A percentile compares a stretch with the other conserved stretches of the same genome.
Conservation (phyloP, 2,797 vertebrate species). For the Cheirogaleus major region DNA sequence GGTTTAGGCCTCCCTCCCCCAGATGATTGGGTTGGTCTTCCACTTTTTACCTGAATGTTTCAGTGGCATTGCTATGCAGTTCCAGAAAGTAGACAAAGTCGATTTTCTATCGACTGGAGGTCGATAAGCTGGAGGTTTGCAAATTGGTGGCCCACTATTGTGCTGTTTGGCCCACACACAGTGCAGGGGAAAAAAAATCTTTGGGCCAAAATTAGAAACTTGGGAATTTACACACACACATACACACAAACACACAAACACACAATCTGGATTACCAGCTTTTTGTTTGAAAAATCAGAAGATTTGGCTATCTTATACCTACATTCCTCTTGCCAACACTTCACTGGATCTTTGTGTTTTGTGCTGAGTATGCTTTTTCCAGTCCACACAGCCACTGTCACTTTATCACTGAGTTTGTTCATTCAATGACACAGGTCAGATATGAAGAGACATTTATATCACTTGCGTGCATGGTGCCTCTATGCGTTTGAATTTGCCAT, state of each 20-base stretch:
- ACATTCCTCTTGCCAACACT: not conserved
- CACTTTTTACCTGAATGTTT: not conserved
- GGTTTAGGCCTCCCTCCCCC: not conserved
- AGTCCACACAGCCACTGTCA: not conserved
- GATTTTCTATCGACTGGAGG: not conserved
- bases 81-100: conserved; percentile 36
- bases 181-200: not conserved
- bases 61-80: not conserved
- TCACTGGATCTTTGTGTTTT: not conserved
- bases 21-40: not conserved
- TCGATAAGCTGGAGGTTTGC: not conserved
- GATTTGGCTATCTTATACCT: not conserved
- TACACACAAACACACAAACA: not conserved
- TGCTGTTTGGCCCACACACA: not conserved
- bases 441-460: conserved; percentile 16
- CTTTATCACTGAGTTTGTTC: not conserved
- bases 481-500: conserved; percentile 23
- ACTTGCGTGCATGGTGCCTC: not conserved
- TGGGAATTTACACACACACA: not conserved
- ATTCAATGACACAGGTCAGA: not conserved
- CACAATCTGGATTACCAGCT: not conserved
- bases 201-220: conserved; percentile 22
- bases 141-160: not conserved
- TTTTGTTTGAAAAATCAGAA: conserved; percentile 11
- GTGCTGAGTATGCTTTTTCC: not conserved